Base-by-base conservation (phyloP, 2,797 vertebrate genomes). In the Centroberyx gerrardi region DNA sequence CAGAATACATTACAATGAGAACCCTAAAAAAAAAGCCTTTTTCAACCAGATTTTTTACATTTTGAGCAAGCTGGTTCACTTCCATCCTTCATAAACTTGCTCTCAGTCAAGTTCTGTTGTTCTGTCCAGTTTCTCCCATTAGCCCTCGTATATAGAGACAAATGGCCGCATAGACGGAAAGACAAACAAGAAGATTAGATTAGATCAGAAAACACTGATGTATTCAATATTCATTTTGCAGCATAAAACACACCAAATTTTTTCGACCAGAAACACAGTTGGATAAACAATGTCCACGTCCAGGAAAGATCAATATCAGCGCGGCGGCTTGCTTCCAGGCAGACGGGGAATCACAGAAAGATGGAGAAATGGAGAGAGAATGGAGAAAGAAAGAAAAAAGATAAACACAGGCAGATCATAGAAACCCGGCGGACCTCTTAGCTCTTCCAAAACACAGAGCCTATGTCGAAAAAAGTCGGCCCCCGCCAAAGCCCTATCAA, bases 401-500 rank as follows among this genome's bases (percentile, higher is more conserved):
- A 65, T 48, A 64, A 69, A 78, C 17, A 68, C 48, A 68, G 52
- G 58, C 17, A 61, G 68, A 82, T 86, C 65, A 76, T 3, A 82
- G 65, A 64, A 78, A 63, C 65, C 67, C 36, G 40, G 28, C 29
- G 38, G 62, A 69, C 74, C 78, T 73, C 67, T 66, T 59, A 68
- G 62, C 62, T 70, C 63, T 56, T 68, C 60, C 48, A 78, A 76
- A 86, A 83, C 69, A 77, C 68, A 80, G 62, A 74, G 54, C 67
- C 55, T 40, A 60, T 72, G 75, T 62, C 68, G 69, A 86, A 75
- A 86, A 75, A 90, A 88, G 86, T 83, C 73, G 38, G 65, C 68
- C 62, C 46, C 3, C 52, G 64, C 78, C 74, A 62, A 83, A 82
- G 61, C 60, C 81, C 83, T 59, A 84, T 89, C 87, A 87, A 88